phyloP scores from a whole-genome alignment of 2,797 vertebrate species.

The Chiloscyllium punctatum region DNA sequence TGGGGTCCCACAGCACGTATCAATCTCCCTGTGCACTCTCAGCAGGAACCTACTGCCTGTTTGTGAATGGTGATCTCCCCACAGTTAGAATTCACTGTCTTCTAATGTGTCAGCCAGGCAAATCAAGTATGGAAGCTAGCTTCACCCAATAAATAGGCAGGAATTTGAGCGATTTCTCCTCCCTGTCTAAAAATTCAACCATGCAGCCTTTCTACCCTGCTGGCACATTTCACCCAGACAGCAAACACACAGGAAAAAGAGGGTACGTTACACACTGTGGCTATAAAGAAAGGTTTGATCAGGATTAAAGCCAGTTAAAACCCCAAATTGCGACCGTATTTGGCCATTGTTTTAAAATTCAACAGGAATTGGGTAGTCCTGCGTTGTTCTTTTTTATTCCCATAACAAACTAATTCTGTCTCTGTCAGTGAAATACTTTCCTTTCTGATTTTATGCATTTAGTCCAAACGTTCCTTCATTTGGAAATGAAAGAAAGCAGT shows the following conservation, averaged over 20 bases:
- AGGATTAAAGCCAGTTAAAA: not conserved
- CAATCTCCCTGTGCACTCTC: not conserved
- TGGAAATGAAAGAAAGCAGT: not conserved
- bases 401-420: not conserved
- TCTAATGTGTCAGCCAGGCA: not conserved
- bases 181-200: not conserved
- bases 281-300: not conserved
- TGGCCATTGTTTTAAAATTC: not conserved
- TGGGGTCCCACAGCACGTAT: not conserved
- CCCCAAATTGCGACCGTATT: not conserved
- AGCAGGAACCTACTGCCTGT: not conserved
- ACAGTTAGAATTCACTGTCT: not conserved
- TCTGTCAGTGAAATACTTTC: not conserved
- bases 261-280: not conserved
- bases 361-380: not conserved
- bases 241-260: not conserved
- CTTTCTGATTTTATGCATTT: not conserved
- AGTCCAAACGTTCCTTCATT: not conserved
- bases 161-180: not conserved
- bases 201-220: not conserved
- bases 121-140: not conserved
- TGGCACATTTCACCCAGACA: not conserved
- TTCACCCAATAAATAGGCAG: not conserved
- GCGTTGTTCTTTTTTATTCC: not conserved
- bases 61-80: not conserved